A percentile compares a stretch with the other conserved stretches of the same genome.
Conservation (phyloP, 2,888 invertebrate genomes). For the Mythimna vitellina region DNA sequence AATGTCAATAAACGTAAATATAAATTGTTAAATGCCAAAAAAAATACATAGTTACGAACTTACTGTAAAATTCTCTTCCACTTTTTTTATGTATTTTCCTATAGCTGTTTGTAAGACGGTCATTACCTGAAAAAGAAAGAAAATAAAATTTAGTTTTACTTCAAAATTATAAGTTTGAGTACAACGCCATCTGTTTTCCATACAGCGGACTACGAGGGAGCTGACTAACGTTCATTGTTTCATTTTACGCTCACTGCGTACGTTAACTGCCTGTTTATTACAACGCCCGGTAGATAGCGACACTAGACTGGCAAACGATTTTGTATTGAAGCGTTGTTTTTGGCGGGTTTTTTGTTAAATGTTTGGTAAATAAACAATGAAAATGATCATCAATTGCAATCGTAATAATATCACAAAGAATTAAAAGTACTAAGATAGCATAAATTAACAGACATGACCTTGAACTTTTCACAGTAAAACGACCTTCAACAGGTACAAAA, state of each 20-base stretch:
- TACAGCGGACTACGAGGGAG: constrained; percentile 52
- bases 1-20: too few species aligned
- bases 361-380: constrained; percentile 1
- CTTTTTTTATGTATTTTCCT: not conserved
- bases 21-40: too few species aligned
- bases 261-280: constrained; percentile 27
- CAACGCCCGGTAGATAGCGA: constrained; percentile 63
- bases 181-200: constrained; percentile 70
- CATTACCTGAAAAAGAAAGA: constrained; percentile 67
- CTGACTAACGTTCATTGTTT: constrained; percentile 38
- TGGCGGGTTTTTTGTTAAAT: not conserved
- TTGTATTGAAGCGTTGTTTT: too few species aligned
- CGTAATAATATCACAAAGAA: too few species aligned
- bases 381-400: not conserved
- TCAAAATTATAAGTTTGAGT: not conserved
- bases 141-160: constrained; percentile 1
- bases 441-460: not conserved
- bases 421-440: not conserved
- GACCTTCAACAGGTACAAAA: constrained; percentile 15
- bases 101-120: not conserved
- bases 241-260: constrained; percentile 15
- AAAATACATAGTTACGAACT: constrained; percentile 5
- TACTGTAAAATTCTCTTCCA: not conserved
- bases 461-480: constrained; percentile 17
- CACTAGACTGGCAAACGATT: constrained; percentile 31